Evolutionary conservation across 2,888 invertebrate species (phyloP).

Genomic region (Aphrophora alni): DNA sequence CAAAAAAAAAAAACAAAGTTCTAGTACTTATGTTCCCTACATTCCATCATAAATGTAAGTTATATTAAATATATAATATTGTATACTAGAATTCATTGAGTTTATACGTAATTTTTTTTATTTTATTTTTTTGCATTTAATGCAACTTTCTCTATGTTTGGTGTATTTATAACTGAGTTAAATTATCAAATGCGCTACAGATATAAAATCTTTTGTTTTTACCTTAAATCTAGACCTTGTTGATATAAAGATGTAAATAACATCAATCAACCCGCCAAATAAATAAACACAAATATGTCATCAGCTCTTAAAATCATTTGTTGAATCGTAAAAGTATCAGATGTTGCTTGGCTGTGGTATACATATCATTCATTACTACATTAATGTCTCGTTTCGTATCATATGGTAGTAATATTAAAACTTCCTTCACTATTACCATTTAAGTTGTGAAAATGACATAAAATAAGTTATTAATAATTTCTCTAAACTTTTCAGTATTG

Average conservation of each 20-base stretch:
- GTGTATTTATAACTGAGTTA: not conserved
- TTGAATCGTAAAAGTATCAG: not conserved
- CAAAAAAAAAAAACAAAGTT: not conserved
- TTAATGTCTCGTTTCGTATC: not conserved
- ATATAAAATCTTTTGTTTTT: slow-evolving; percentile 1
- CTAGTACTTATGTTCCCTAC: slow-evolving; percentile 35
- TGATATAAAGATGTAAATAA: not conserved
- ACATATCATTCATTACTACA: not conserved
- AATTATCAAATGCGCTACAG: not conserved
- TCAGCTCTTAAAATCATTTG: not conserved
- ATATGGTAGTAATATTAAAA: not conserved
- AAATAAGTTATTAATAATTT: too few species aligned
- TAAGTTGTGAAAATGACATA: too few species aligned
- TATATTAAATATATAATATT: slow-evolving; percentile 10
- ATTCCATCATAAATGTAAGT: slow-evolving; percentile 36
- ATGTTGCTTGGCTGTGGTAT: not conserved
- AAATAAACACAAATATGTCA: not conserved
- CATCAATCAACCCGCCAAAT: not conserved
- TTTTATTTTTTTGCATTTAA: not conserved
- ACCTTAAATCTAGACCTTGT: not conserved
- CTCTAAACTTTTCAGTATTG: too few species aligned
- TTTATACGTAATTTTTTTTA: not conserved
- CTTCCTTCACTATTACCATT: not conserved
- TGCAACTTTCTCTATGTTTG: not conserved
- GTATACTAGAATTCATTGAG: not conserved